These are phyloP conservation scores for Lacerta agilis DNA, from an alignment of 2,797 vertebrate genomes.

Conservation along the genomic window DNA sequence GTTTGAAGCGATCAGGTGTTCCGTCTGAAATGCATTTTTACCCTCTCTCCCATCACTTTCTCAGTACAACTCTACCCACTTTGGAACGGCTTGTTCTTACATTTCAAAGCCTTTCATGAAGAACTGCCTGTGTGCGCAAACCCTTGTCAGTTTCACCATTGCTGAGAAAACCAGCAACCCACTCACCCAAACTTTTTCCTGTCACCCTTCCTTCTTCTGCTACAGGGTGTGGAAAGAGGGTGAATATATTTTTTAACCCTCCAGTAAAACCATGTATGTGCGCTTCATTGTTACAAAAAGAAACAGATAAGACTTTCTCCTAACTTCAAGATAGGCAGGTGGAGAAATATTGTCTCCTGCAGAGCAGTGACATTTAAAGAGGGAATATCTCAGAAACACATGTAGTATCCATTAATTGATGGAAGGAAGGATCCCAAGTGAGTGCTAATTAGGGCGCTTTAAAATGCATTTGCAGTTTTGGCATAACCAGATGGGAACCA, in stretches of 20 bases:
- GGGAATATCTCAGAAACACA: neutral
- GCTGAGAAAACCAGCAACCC: neutral
- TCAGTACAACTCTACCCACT: neutral
- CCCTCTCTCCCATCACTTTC: neutral
- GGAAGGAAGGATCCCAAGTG: neutral
- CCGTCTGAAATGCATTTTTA: neutral
- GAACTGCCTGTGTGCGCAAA: neutral
- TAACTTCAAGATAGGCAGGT: neutral
- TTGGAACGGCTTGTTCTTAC: neutral
- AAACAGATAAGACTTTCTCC: neutral
- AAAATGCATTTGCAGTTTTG: neutral
- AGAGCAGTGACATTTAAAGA: neutral
- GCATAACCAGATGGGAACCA: neutral
- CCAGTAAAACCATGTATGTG: neutral
- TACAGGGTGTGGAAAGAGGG: neutral
- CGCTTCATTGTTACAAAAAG: neutral
- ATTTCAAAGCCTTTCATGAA: neutral
- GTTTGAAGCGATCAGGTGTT: neutral
- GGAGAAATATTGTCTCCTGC: neutral
- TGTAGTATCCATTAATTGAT: neutral
- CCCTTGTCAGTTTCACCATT: neutral
- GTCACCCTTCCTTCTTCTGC: neutral
- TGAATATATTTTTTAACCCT: neutral
- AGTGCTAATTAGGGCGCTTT: neutral
- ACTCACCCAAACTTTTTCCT: neutral